Conservation (phyloP, 1,140 invertebrate species). For the Drosophila parabipectinata region DNA sequence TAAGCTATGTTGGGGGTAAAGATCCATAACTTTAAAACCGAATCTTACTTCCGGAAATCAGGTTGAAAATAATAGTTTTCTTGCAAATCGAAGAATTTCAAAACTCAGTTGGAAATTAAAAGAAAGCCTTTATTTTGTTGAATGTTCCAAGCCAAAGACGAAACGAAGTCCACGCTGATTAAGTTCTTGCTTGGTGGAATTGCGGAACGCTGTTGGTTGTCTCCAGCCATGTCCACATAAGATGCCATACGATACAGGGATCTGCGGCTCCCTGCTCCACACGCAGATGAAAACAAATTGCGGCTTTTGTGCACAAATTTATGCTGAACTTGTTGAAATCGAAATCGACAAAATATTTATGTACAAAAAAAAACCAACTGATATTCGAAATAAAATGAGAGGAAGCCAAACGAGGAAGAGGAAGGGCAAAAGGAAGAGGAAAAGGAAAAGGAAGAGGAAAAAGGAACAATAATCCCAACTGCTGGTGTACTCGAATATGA, state of each 20-base stretch:
- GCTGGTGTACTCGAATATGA: constrained; percentile 63
- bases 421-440: constrained; percentile 26
- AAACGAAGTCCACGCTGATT: constrained; percentile 57
- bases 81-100: no score
- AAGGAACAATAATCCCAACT: constrained; percentile 42
- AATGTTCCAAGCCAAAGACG: not conserved
- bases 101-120: no score
- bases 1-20: no score
- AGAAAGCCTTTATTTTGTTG: not conserved
- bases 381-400: constrained; percentile 8
- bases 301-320: constrained; percentile 80
- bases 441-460: constrained; percentile 20
- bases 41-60: no score
- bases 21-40: no score
- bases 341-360: constrained; percentile 79
- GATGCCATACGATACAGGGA: constrained; percentile 5
- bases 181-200: constrained; percentile 67
- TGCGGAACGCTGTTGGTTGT: constrained; percentile 47
- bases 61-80: no score
- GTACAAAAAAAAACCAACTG: constrained; percentile 36
- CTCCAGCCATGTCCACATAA: constrained; percentile 31
- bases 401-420: constrained; percentile 20
- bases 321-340: constrained; percentile 81
- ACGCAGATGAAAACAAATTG: constrained; percentile 80
- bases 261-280: constrained; percentile 27